Evolutionary conservation across 2,113 vertebrate species (phyloP).

Genomic region (Dascyllus trimaculatus): DNA sequence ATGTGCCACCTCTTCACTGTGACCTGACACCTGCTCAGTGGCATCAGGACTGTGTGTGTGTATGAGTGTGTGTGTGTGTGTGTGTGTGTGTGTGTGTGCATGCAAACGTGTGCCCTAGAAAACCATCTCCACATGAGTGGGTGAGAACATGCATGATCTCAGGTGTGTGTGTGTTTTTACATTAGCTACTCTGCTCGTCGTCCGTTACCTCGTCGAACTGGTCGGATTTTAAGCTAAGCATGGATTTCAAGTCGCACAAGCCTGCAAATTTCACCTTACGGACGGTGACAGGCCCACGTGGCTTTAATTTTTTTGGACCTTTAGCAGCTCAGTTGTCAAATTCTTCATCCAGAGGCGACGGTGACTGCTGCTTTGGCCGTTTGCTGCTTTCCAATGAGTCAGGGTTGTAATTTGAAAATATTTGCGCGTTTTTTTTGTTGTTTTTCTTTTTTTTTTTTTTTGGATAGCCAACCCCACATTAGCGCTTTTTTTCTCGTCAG

Average conservation of each 20-base stretch:
- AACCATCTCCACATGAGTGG: conserved; percentile 29
- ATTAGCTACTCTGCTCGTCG: conserved; percentile 31
- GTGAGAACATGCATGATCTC: conserved; percentile 68
- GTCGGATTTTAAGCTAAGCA: conserved; percentile 41
- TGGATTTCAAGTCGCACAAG: conserved; percentile 43
- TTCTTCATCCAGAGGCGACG: conserved; percentile 34
- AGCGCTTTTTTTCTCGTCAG: conserved; percentile 53
- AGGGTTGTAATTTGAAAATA: conserved; percentile 51
- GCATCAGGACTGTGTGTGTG: conserved; percentile 54
- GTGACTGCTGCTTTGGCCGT: conserved; percentile 41
- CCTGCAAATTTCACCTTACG: conserved; percentile 43
- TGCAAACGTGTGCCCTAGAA: conserved; percentile 27
- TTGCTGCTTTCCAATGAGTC: conserved; percentile 59
- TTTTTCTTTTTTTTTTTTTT: too few relatives aligned
- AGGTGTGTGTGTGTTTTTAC: conserved; percentile 57
- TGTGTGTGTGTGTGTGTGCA: too few relatives aligned
- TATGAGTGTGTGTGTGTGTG: too few relatives aligned
- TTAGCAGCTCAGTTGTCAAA: conserved; percentile 26
- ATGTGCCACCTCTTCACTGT: conserved; percentile 70
- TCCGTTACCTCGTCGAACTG: conserved; percentile 28
- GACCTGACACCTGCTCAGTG: conserved; percentile 73
- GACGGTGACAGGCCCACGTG: conserved; percentile 62
- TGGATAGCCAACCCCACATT: conserved; percentile 45
- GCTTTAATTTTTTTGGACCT: conserved; percentile 43
- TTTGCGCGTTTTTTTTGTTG: conserved; percentile 44